Percentiles rank a stretch among this genome's conserved stretches.
Evolutionary conservation across 2,113 vertebrate species (phyloP).

Genomic region (Petrocephalus zakoni): DNA sequence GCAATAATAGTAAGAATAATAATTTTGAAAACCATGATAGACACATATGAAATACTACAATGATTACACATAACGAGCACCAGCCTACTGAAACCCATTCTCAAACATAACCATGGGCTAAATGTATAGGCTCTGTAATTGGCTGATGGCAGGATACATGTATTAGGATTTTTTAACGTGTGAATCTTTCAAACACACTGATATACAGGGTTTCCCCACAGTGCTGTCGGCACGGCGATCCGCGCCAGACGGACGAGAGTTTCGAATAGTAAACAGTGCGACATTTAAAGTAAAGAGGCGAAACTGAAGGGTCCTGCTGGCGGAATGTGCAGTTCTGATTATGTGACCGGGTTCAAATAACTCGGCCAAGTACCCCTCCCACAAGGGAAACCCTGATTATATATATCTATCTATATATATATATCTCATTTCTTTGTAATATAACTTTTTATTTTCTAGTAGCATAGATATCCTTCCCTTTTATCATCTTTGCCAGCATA

Average conservation of each 20-base stretch:
- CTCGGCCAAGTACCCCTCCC: not conserved
- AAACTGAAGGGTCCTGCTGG: not conserved
- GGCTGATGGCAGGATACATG: constrained; percentile 32
- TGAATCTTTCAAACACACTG: constrained; percentile 38
- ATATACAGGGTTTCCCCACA: constrained; percentile 27
- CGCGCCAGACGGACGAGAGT: not conserved
- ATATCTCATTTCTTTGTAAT: constrained; percentile 27
- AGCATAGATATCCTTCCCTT: constrained; percentile 49
- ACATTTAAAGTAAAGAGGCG: not conserved
- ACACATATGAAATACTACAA: constrained; percentile 48
- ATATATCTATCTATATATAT: constrained; percentile 29
- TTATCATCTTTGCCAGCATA: constrained; percentile 33
- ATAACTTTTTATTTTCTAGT: constrained; percentile 33
- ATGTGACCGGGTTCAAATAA: not conserved
- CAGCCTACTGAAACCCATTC: constrained; percentile 32
- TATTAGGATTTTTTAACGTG: constrained; percentile 19
- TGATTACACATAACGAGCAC: constrained; percentile 47
- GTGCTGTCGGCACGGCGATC: not conserved
- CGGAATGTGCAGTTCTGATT: not conserved
- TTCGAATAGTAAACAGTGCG: not conserved
- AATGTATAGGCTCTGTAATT: constrained; percentile 19
- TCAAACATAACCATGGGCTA: constrained; percentile 29
- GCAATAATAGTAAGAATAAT: constrained; percentile 51
- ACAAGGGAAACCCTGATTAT: constrained; percentile 34
- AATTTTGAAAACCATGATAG: constrained; percentile 45